Percentiles rank a stretch among this genome's conserved stretches.
Conservation (phyloP, 2,113 vertebrate species). For the Dipodomys ordii region DNA sequence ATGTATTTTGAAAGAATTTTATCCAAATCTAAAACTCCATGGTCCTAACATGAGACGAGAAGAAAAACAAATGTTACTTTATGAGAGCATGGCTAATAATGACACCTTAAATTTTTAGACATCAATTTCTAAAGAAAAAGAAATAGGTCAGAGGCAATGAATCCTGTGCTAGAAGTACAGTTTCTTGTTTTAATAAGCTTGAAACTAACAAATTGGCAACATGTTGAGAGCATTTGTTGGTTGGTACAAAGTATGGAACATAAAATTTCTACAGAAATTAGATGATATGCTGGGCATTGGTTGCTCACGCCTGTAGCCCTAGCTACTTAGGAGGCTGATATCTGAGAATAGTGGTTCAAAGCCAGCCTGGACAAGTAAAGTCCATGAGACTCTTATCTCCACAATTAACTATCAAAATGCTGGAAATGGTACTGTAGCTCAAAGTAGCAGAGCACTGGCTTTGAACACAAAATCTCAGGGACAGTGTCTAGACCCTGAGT, state of each 20-base stretch:
- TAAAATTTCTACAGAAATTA: background rate
- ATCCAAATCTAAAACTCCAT: constrained; percentile 35
- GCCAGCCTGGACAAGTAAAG: no score
- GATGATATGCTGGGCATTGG: background rate
- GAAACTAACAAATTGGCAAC: constrained; percentile 5
- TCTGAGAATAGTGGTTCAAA: no score
- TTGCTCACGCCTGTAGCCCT: no score
- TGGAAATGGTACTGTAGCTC: no score
- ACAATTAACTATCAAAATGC: no score
- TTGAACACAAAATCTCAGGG: no score
- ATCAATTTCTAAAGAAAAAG: background rate
- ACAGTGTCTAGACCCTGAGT: no score
- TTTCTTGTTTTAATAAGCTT: background rate
- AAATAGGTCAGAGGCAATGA: background rate
- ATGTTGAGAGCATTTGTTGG: constrained; percentile 13
- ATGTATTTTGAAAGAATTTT: constrained; percentile 22
- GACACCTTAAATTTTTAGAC: background rate
- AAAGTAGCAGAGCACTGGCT: no score
- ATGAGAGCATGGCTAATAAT: background rate
- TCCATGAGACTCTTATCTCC: no score
- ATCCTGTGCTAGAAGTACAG: background rate
- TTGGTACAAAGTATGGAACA: background rate
- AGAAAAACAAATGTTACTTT: constrained; percentile 4
- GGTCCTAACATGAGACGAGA: constrained; percentile 3
- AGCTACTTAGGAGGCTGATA: no score